Conservation (phyloP, 2,113 vertebrate species). For the Oryzias melastigma region DNA sequence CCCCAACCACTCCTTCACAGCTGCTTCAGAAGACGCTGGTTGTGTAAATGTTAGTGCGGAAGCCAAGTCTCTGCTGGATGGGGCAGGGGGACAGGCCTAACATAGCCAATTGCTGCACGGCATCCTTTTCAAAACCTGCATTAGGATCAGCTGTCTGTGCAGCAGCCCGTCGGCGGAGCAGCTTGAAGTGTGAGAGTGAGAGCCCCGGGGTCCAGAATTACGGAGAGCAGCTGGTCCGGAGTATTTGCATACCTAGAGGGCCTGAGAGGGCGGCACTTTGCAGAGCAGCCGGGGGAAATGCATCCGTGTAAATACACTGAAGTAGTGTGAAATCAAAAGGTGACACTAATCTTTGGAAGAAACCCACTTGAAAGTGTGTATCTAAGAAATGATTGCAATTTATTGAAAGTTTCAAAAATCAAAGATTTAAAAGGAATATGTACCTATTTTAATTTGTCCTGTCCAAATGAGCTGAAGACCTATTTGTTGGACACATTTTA, state of each 20-base stretch:
- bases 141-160: conserved; percentile 45
- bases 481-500: too few species aligned
- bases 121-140: too few species aligned
- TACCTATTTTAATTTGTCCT: too few species aligned
- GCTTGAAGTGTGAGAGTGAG: conserved; percentile 23
- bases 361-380: too few species aligned
- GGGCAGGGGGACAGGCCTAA: neutral
- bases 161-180: conserved; percentile 31
- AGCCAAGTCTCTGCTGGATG: conserved; percentile 16
- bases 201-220: conserved; percentile 18
- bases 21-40: conserved; percentile 24
- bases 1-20: too few species aligned
- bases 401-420: too few species aligned
- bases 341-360: too few species aligned
- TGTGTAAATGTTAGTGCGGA: conserved; percentile 48
- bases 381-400: too few species aligned
- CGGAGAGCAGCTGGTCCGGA: conserved; percentile 59
- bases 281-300: conserved; percentile 25
- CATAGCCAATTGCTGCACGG: too few species aligned
- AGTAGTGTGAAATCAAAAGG: conserved; percentile 1
- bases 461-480: too few species aligned
- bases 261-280: conserved; percentile 56
- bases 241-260: conserved; percentile 36
- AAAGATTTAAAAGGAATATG: too few species aligned
- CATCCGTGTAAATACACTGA: conserved; percentile 19